These are phyloP conservation scores for Tragopan temminckii DNA, from an alignment of 2,797 vertebrate genomes.

Conservation along the genomic window DNA sequence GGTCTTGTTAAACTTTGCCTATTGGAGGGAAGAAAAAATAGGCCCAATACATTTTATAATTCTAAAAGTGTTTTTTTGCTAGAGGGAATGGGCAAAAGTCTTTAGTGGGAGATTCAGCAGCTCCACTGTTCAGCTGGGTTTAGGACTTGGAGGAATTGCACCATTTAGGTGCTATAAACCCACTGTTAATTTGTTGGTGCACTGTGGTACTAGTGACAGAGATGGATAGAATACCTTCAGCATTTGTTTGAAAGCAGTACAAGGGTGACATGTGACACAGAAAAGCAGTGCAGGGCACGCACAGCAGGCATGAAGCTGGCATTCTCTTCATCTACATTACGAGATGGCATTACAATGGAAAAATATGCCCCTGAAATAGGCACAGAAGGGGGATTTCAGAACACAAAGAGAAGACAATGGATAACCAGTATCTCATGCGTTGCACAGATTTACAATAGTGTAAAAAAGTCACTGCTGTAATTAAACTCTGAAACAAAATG, in stretches of 20 bases:
- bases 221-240: not conserved
- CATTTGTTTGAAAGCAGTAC: not conserved
- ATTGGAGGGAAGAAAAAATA: slow-evolving; percentile 28
- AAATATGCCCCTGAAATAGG: rapidly evolving
- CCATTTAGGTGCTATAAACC: not conserved
- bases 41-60: slow-evolving; percentile 13
- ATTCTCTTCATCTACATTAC: not conserved
- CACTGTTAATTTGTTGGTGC: not conserved
- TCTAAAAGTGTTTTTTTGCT: slow-evolving; percentile 42
- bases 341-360: not conserved
- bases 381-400: not conserved
- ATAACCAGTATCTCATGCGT: rapidly evolving
- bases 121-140: not conserved
- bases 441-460: not conserved
- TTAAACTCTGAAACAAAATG: not conserved
- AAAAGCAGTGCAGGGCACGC: not conserved
- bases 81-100: slow-evolving; percentile 10
- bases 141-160: not conserved
- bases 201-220: not conserved
- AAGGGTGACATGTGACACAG: rapidly evolving
- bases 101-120: not conserved
- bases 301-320: not conserved
- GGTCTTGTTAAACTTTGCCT: slow-evolving; percentile 56
- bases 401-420: not conserved
- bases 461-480: not conserved